Conservation (phyloP, 2,797 vertebrate genomes). For the Anguilla obscura region DNA sequence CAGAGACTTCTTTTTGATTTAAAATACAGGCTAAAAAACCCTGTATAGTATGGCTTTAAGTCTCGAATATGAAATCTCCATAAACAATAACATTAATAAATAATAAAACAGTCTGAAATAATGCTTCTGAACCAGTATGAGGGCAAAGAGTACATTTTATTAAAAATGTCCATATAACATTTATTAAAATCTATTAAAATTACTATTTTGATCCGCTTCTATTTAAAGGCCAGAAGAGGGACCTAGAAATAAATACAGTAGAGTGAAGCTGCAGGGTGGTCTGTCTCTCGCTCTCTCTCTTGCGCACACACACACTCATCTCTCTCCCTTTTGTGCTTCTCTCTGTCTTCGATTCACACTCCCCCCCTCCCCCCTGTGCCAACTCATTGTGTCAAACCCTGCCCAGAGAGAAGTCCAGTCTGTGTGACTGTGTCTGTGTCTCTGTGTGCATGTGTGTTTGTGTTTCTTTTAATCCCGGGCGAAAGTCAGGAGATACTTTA, state of each 20-base stretch:
- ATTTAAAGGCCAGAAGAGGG: conserved; percentile 60
- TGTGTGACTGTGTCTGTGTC: conserved; percentile 22
- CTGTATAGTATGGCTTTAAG: too few species aligned
- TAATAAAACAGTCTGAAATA: background rate
- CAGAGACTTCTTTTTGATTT: too few species aligned
- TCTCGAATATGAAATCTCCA: background rate
- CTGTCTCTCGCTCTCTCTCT: conserved; percentile 8
- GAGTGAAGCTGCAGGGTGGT: conserved; percentile 51
- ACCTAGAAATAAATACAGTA: conserved; percentile 76
- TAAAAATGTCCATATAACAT: conserved; percentile 82
- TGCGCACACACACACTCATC: conserved; percentile 6
- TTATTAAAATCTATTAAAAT: conserved; percentile 84
- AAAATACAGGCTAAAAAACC: too few species aligned
- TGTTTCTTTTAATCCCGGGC: conserved; percentile 32
- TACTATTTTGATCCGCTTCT: conserved; percentile 69
- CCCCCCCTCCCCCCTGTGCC: background rate
- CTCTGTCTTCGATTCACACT: background rate
- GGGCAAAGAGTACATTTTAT: conserved; percentile 73
- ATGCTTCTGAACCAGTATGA: conserved; percentile 19
- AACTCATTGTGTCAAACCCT: background rate
- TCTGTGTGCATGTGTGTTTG: conserved; percentile 52
- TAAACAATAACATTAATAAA: background rate
- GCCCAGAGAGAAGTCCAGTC: conserved; percentile 6
- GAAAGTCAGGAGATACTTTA: conserved; percentile 28
- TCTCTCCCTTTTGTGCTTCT: background rate